Base-by-base conservation (phyloP, 1,140 invertebrate species). In the Temnothorax curvispinosus region DNA sequence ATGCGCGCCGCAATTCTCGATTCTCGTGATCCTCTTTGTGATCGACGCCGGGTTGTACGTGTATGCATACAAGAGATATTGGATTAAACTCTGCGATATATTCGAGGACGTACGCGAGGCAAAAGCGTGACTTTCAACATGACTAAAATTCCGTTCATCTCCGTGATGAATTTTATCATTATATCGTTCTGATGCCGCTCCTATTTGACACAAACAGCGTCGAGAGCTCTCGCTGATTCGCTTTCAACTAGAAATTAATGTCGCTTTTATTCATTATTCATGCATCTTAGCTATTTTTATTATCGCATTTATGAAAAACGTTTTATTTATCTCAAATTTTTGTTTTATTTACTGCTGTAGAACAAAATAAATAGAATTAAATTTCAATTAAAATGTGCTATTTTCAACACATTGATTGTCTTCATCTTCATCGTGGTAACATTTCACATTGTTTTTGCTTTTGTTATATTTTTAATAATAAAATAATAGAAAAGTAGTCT, bases 1-100 rank as follows among this genome's bases (percentile, higher is more conserved):
- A 58, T 47, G 44, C 69, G 38, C 81, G n/a, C 38, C 50, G 7
- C 38, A 0, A 56, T 64, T 76, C 72, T 41, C 52, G 67, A 82
- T 89, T 62, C 71, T 72, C 15, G 50, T 50, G 88, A 75, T 47
- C 62, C 65, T 54, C 80, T 84, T 84, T 84, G 69, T 75, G 54
- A 75, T 80, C 75, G 38, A 74, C 38, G 32, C 3, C 67, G 35
- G 65, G 8, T 56, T 21, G 64, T 38, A 71, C 54, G 35, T 67
- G 50, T 50, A 58, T 69, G n/a, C 15, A 47, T 58, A 32, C 47
- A 35, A 47, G 62, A 69, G 44, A 74, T 74, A 74, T 82, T 74
- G 67, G 80, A 82, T 82, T 82, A 74, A 35, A 82, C 11, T 18
- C 69, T 8, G 52, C 41, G 54, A 82, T 62, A 58, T 74, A 60